Base-by-base conservation (phyloP, 2,888 invertebrate species). In the Ptychoptera contaminata region DNA sequence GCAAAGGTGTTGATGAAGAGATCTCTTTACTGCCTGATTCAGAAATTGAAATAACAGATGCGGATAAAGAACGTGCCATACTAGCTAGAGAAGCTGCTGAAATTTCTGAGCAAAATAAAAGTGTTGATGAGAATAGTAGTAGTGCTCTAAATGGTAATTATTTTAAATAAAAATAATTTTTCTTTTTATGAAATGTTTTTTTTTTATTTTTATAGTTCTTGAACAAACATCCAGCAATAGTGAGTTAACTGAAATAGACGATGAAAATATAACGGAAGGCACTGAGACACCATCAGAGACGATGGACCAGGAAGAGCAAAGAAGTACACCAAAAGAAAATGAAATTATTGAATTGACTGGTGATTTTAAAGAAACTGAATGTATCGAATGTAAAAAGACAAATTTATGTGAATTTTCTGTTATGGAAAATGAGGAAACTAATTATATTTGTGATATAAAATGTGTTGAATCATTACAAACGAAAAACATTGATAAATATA, bases 21-120 rank as follows among this genome's bases (percentile, higher is more conserved):
- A 68, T 79, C 8, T 80, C 79, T 47, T 68, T 80, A 6, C 68
- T 80, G 49, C 80, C 80, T 0, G 80, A 80, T 54, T 77, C 76
- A 1, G 76, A 77, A 47, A 67, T 78, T 47, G 75, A 76, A 55
- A 74, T 77, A 48, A 75, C 77, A 1, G 77, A 79, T 52, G 78
- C 74, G 1, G 79, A 79, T 53, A 78, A 77, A 54, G 74, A 74
- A 42, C 72, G 71, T 46, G 77, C 76, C 0, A 56, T 61, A 37
- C 50, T 58, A 44, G 62, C 62, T 1, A 63, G 54, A 60, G 58
- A 60, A 48, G 52, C 63, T 49, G 63, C 61, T 11, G 61, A 62
- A 48, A 61, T 64, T 35, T 56, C 57, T 37, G 37, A 45, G 29
- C 49, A 48, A 12, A 44, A 46, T 47, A 38, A 16, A 30, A 31